Evolutionary conservation across 2,888 invertebrate species (phyloP).

Genomic region (Oxycera nigricornis): DNA sequence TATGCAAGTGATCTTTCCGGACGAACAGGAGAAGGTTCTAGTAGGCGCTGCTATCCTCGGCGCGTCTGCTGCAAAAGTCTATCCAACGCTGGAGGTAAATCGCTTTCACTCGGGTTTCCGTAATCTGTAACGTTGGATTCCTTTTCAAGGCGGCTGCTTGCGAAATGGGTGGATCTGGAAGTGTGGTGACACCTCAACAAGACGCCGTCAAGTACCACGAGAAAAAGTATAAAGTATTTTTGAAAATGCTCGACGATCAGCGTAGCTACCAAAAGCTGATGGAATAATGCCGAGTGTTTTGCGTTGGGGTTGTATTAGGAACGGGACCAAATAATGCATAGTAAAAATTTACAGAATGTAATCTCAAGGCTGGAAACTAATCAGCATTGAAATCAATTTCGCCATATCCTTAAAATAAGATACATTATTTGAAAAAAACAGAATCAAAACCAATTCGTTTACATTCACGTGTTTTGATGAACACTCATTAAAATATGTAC

Average conservation of each 20-base stretch:
- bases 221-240: conserved; percentile 83
- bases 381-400: no score
- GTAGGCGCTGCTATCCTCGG: conserved; percentile 89
- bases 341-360: no score
- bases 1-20: conserved; percentile 80
- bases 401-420: no score
- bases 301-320: no score
- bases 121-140: conserved; percentile 6
- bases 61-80: conserved; percentile 79
- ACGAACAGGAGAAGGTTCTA: conserved; percentile 84
- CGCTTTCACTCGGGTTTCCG: background rate
- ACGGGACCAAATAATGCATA: no score
- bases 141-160: conserved; percentile 65
- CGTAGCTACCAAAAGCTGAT: conserved; percentile 73
- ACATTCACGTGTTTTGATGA: no score
- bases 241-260: conserved; percentile 84
- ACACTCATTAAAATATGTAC: no score
- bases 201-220: conserved; percentile 74
- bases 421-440: no score
- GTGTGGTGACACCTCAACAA: conserved; percentile 69
- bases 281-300: no score
- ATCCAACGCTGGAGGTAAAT: conserved; percentile 67
- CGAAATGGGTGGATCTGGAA: conserved; percentile 80
- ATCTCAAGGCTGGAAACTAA: no score
- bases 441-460: no score